These are phyloP conservation scores for Apodemus speciosus DNA, from an alignment of 2,113 vertebrate species.

Conservation along the genomic window DNA sequence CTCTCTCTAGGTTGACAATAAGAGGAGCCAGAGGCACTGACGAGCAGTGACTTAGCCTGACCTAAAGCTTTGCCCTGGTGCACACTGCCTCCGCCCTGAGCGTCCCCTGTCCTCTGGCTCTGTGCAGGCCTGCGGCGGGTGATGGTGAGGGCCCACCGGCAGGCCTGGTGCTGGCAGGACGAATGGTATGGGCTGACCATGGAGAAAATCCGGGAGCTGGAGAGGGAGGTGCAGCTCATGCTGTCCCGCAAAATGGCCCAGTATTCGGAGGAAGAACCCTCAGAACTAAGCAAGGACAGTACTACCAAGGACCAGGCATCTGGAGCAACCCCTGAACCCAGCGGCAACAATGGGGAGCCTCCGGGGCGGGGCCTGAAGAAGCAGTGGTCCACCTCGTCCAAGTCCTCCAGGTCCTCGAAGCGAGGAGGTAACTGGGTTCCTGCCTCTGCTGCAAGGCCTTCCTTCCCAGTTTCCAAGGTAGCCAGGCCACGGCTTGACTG, in stretches of 20 bases:
- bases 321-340: constrained; percentile 84
- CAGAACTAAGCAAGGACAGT: constrained; percentile 77
- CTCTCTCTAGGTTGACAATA: neutral
- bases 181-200: constrained; percentile 98
- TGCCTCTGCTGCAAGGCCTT: neutral
- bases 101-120: neutral
- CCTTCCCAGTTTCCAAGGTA: neutral
- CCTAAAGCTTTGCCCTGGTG: neutral
- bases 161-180: constrained; percentile 99
- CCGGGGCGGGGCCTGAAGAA: constrained; percentile 93
- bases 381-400: constrained; percentile 98
- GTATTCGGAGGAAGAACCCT: constrained; percentile 85
- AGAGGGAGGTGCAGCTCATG: constrained; percentile 96
- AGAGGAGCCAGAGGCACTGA: neutral
- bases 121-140: constrained; percentile 93
- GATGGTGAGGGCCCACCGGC: constrained; percentile 97
- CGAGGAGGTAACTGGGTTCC: constrained; percentile 90
- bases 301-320: constrained; percentile 78
- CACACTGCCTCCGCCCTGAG: neutral
- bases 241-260: constrained; percentile 96
- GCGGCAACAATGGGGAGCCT: constrained; percentile 83
- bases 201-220: constrained; percentile 96
- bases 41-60: neutral
- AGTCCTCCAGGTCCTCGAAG: constrained; percentile 96
- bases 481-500: neutral